Percentiles rank a stretch among this genome's conserved stretches.
phyloP scores from a whole-genome alignment of 1,140 invertebrate genomes.

The Trinorchestia longiramus region DNA sequence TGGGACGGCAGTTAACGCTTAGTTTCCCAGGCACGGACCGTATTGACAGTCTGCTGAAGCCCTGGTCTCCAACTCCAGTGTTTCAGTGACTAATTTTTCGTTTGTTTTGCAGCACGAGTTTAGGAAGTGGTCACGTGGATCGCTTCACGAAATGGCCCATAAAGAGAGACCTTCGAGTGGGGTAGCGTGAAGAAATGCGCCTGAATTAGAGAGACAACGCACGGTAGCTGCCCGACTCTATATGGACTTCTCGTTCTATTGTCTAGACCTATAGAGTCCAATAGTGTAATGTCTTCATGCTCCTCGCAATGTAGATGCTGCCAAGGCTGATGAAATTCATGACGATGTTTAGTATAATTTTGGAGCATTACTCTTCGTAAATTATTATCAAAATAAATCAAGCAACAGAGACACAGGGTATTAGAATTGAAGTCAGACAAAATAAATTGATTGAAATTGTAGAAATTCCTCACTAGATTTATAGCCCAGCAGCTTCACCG shows the following conservation, averaged over 20 bases:
- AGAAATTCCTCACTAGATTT: too few relatives aligned
- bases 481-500: too few relatives aligned
- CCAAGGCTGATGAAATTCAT: background rate
- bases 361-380: too few relatives aligned
- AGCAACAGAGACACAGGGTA: too few relatives aligned
- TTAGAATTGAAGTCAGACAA: too few relatives aligned
- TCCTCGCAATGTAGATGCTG: background rate
- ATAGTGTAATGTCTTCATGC: background rate
- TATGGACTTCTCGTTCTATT: background rate
- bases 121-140: conserved; percentile 53
- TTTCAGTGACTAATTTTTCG: conserved; percentile 51
- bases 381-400: too few relatives aligned
- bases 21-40: background rate
- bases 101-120: conserved; percentile 43
- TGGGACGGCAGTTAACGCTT: conserved; percentile 1
- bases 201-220: conserved; percentile 27
- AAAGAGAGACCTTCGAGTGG: conserved; percentile 38
- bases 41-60: conserved; percentile 19
- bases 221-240: background rate
- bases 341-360: too few relatives aligned
- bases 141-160: conserved; percentile 44
- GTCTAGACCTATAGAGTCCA: background rate
- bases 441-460: too few relatives aligned
- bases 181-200: conserved; percentile 19
- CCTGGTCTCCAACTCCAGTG: conserved; percentile 8